Evolutionary conservation across 2,797 vertebrate species (phyloP), one percentile per base, ranked within the genome.

Genomic region (Bufotes viridis): DNA sequence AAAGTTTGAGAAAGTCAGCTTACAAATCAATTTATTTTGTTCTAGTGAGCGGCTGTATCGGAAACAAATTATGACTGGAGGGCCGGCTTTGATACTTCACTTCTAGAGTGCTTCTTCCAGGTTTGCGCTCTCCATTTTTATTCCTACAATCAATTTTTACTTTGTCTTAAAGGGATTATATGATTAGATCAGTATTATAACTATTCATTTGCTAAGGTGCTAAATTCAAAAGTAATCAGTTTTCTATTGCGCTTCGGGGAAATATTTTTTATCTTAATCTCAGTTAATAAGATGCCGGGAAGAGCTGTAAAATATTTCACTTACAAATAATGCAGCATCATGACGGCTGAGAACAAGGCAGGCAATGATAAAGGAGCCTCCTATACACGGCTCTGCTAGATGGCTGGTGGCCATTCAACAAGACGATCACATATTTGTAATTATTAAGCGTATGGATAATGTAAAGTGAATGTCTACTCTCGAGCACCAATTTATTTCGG

Each of bases 21-120:
- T 82, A 76, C 49, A 60, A 89, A 89, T 89, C 84, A 86, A 86
- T 89, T 89, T 89, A 82, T 89, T 89, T 89, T 82, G 51, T 78
- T 78, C 78, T 53, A 78, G 84, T 65, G 82, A 17, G 17, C 63
- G 83, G 7, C 51, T 83, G 57, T 79, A 1, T 26, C 72, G 17
- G 72, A 86, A 91, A 61, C 9, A 53, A 14, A 61, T 89, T 22
- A 78, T 88, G 65, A 0, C 15, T 67, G 49, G 51, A 70, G 0
- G 9, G 26, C 18, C 63, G 51, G 26, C 29, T 83, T 84, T 0
- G 0, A 49, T 81, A 24, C 15, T 49, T 22, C 0, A 78, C 13
- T 0, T 82, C 51, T 22, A 90, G 82, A 82, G 63, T 10, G 53
- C 72, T 78, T 82, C 82, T 88, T 88, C n/a, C 26, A 69, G 78